Evolutionary conservation across 2,797 vertebrate species (phyloP).

Genomic region (Hemitrygon akajei): DNA sequence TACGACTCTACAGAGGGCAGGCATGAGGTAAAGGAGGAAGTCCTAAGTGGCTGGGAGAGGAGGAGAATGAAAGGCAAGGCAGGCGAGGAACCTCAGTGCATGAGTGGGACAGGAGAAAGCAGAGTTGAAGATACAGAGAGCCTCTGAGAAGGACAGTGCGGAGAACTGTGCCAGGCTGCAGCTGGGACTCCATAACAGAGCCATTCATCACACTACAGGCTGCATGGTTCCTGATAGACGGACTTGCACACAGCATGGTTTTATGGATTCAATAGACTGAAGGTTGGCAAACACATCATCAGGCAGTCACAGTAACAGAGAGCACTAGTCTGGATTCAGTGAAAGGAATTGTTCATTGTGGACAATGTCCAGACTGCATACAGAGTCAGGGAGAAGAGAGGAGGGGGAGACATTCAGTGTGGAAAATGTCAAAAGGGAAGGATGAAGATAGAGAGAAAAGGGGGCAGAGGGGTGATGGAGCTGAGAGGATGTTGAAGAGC

Average conservation of each 20-base stretch:
- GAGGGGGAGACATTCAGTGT: too few relatives aligned
- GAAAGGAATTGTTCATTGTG: conserved; percentile 19
- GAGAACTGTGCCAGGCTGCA: not conserved
- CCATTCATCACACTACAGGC: conserved; percentile 10
- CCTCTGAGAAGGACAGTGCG: not conserved
- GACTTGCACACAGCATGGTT: conserved; percentile 24
- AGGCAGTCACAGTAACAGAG: not conserved
- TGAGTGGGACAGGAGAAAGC: not conserved
- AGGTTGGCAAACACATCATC: conserved; percentile 16
- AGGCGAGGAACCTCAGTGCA: not conserved
- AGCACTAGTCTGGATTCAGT: conserved; percentile 12
- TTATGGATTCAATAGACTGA: conserved; percentile 8
- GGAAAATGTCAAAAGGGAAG: too few relatives aligned
- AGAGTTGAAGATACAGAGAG: conserved; percentile 2
- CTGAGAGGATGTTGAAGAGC: too few relatives aligned
- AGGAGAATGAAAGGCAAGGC: not conserved
- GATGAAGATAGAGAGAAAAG: too few relatives aligned
- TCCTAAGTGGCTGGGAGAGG: not conserved
- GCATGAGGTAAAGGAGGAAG: not conserved
- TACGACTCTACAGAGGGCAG: too few relatives aligned
- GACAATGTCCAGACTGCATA: not conserved
- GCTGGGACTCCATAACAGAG: not conserved
- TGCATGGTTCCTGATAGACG: not conserved
- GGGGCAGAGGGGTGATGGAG: too few relatives aligned
- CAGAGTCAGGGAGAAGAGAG: not conserved